A percentile compares a stretch with the other conserved stretches of the same genome.
phyloP scores from a whole-genome alignment of 2,888 invertebrate genomes.

The Cephus spinipes region DNA sequence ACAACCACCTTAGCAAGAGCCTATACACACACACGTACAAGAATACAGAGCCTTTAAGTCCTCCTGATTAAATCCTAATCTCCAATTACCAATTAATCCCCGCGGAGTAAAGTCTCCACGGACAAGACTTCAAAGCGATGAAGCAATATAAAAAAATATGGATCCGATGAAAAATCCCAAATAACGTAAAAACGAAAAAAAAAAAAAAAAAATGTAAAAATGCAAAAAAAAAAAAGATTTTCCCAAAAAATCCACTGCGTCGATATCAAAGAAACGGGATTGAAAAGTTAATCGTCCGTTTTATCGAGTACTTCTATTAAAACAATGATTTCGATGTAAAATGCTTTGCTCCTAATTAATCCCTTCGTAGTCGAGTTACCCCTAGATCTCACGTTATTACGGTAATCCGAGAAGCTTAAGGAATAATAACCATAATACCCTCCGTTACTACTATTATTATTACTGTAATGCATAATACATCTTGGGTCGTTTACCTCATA shows the following conservation, averaged over 20 bases:
- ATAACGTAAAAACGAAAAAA: background rate
- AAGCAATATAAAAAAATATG: too few relatives aligned
- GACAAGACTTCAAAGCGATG: background rate
- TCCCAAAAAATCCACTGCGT: too few relatives aligned
- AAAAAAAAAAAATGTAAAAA: background rate
- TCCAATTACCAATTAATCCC: background rate
- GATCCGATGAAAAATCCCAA: background rate
- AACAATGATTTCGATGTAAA: background rate
- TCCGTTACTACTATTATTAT: background rate
- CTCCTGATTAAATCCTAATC: background rate
- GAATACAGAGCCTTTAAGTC: background rate
- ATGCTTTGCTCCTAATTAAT: background rate
- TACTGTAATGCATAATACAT: background rate
- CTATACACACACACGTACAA: too few relatives aligned
- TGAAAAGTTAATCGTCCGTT: background rate
- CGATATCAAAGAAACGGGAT: background rate
- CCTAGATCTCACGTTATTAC: background rate
- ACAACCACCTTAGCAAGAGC: background rate
- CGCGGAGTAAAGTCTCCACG: background rate
- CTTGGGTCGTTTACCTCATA: background rate
- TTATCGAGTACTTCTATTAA: too few relatives aligned
- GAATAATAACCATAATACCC: background rate
- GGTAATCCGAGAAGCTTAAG: background rate
- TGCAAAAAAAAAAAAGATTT: rapidly evolving
- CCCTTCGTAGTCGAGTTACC: background rate